Conservation (phyloP, 2,113 vertebrate species). For the Herpailurus yagouaroundi region DNA sequence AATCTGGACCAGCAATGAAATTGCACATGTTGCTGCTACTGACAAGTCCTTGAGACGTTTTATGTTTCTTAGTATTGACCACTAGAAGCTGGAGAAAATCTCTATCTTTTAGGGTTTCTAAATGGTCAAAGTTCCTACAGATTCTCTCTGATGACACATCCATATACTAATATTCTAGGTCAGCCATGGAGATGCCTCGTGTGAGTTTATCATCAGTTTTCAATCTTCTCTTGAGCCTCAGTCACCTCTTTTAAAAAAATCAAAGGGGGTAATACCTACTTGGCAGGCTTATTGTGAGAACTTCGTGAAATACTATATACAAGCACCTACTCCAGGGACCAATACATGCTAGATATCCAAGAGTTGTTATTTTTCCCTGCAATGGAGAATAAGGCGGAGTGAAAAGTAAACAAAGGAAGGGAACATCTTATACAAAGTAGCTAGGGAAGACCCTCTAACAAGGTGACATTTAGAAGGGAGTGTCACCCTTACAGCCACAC, state of each 20-base stretch:
- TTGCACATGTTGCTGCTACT: background rate
- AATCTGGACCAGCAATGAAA: background rate
- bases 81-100: constrained; percentile 24
- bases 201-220: constrained; percentile 15
- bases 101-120: constrained; percentile 17
- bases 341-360: background rate
- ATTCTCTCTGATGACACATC: constrained; percentile 26
- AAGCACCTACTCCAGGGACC: background rate
- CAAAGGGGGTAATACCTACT: background rate
- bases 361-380: background rate
- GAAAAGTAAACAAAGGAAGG: background rate
- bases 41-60: constrained; percentile 19
- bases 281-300: background rate
- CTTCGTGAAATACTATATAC: background rate
- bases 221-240: background rate
- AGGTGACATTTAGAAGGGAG: background rate
- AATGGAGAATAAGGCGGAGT: background rate
- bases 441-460: background rate
- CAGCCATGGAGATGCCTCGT: background rate
- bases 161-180: background rate
- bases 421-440: background rate
- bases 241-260: constrained; percentile 18
- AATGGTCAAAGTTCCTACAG: constrained; percentile 33
- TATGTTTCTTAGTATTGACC: constrained; percentile 35
- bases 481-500: background rate